Evolutionary conservation across 1,140 invertebrate species (phyloP), one percentile per base, ranked within the genome.

Genomic region (Centruroides vittatus): DNA sequence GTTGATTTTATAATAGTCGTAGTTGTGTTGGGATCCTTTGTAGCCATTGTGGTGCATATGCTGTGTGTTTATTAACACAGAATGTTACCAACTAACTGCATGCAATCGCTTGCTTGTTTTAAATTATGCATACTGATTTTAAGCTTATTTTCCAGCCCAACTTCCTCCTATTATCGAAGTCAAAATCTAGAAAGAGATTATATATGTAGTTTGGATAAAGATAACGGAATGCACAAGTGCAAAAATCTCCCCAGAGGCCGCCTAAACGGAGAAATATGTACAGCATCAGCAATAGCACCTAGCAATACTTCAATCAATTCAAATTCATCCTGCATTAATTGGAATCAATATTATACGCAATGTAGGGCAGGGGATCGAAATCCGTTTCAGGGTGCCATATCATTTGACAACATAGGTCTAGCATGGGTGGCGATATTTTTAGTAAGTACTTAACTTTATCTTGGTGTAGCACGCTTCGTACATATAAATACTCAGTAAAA

Each of bases 381-480:
- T 80, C 97, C 97, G 35, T 99, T 98, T 75, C 92, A 96, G 78
- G 95, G 95, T 51, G 96, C 96, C 35, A 98, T 99, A 69, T 97
- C 93, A 12, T 99, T 99, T 76, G 97, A 99, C 76, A 99, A 99
- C 75, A 99, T 99, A 67, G 96, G 95, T 54, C 82, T 98, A 65
- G 97, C 97, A 47, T 99, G 97, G 97, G 95, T 99, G 58, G 95
- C 96, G 61, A 99, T 99, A 75, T 99, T 99, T 79, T 82, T 99
- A 76, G 96, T 98, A 78, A 89, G 82, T 81, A 4, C 6, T 12
- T 11, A 35, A 34, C 34, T 35, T 13, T 51, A 5, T 51, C 23
- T 51, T 34, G 5, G 23, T 5, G 5, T 10, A 6, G 50, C 23
- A 13, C 23, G 5, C 50, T 51, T 8, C 11, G 12, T 5, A 34